Evolutionary conservation across 2,888 invertebrate species (phyloP), one percentile per base, ranked within the genome.

Genomic region (Arctia plantaginis): DNA sequence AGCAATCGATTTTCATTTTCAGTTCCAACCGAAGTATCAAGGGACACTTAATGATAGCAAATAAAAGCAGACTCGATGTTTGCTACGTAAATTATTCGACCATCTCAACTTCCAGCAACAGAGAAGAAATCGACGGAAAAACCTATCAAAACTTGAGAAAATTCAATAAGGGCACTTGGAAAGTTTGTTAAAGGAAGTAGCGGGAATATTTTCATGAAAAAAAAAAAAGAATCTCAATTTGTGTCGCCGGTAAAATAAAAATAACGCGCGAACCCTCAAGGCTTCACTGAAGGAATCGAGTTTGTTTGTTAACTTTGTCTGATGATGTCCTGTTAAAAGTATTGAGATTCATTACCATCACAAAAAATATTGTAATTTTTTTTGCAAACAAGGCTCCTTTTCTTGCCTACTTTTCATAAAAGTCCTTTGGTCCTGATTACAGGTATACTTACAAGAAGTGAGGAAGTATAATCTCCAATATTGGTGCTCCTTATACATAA

Each of bases 141-240:
- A 95, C 95, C 95, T 95, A 95, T 95, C 95, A 95, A 94, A 95
- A 95, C 93, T 95, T 94, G 92, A 91, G 94, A 92, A 94, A 95
- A 95, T 95, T 95, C 94, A 95, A 95, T 95, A 95, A 95, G 91
- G 94, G 91, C 94, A 95, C 94, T 95, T 94, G 89, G 91, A 89
- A 94, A 95, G 92, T 95, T 95, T 93, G 93, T 93, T 94, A 93
- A 93, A 91, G 91, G 91, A 92, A 92, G 93, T 93, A 93, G 92
- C 93, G 85, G 89, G 92, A 92, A 94, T 93, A 93, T 94, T 93
- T 90, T 93, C 90, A 92, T 93, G 87, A 89, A 92, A 92, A 92
- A 91, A 92, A 92, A 91, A 89, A 88, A 80, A 77, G 90, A 90
- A 90, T 92, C 93, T 90, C 93, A 93, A 93, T 93, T 94, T 92